These are phyloP conservation scores for Chaitophorus viminalis DNA, from an alignment of 2,888 invertebrate species.

Conservation along the genomic window DNA sequence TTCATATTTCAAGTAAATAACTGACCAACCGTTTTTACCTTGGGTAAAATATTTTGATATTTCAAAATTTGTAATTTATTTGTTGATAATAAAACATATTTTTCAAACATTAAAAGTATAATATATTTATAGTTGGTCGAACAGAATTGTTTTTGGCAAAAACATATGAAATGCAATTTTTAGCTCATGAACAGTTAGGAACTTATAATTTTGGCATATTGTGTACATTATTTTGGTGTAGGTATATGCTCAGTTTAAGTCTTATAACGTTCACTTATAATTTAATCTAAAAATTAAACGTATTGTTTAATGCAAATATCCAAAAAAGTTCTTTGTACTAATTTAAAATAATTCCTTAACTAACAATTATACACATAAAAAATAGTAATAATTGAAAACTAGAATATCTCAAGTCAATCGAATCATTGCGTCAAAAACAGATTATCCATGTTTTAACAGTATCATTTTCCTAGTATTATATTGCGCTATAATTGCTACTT, in stretches of 20 bases:
- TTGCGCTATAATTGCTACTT: neutral
- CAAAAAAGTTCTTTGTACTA: neutral
- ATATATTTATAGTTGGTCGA: neutral
- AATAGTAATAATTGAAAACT: too few relatives aligned
- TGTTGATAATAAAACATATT: neutral
- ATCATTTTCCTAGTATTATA: neutral
- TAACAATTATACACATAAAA: neutral
- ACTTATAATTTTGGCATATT: constrained; percentile 1
- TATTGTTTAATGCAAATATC: neutral
- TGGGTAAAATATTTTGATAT: neutral
- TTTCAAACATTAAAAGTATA: neutral
- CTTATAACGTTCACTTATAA: neutral
- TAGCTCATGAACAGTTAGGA: constrained; percentile 9
- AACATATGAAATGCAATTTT: constrained; percentile 50
- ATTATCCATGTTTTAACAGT: neutral
- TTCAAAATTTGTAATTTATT: neutral
- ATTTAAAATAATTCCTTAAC: neutral
- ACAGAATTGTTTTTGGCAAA: constrained; percentile 44
- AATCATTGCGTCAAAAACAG: neutral
- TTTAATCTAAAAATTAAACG: neutral
- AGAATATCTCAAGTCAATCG: neutral
- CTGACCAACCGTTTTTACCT: neutral
- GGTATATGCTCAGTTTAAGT: neutral
- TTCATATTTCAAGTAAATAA: neutral
- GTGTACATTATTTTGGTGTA: neutral